phyloP scores from a whole-genome alignment of 2,113 vertebrate genomes.

The Salvator merianae region DNA sequence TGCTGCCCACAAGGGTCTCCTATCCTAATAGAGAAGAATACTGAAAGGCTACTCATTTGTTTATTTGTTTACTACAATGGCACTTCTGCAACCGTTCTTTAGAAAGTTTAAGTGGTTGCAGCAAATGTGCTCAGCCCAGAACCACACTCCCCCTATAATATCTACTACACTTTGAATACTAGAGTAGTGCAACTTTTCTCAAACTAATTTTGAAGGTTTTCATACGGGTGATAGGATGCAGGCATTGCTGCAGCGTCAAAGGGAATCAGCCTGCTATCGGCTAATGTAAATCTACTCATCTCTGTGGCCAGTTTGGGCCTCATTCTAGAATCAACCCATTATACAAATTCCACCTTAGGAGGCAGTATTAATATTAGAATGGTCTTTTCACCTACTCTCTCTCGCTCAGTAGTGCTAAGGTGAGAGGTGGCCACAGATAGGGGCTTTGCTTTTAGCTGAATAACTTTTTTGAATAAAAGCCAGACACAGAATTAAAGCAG shows the following conservation, averaged over 20 bases:
- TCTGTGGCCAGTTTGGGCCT: constrained; percentile 10
- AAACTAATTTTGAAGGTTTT: too few species aligned
- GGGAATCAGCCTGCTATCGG: constrained; percentile 31
- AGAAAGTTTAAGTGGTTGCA: too few species aligned
- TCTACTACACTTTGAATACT: too few species aligned
- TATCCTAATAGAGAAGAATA: too few species aligned
- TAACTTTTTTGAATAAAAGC: constrained; percentile 77
- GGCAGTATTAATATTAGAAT: constrained; percentile 40
- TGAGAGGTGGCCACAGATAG: constrained; percentile 60
- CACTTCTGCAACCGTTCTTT: too few species aligned
- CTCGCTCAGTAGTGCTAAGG: constrained; percentile 35
- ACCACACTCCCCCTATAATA: too few species aligned
- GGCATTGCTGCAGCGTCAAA: constrained; percentile 5
- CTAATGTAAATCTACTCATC: constrained; percentile 19
- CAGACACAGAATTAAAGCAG: constrained; percentile 73
- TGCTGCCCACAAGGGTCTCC: too few species aligned
- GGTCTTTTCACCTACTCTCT: constrained; percentile 38
- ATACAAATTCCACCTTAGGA: constrained; percentile 6
- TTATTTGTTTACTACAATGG: too few species aligned
- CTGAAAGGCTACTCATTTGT: too few species aligned
- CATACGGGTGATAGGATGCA: background rate
- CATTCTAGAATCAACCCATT: constrained; percentile 18
- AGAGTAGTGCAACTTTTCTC: too few species aligned
- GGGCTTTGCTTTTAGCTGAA: constrained; percentile 62
- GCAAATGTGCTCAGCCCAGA: too few species aligned